Evolutionary conservation across 2,797 vertebrate species (phyloP).

Genomic region (Tamandua tetradactyla): DNA sequence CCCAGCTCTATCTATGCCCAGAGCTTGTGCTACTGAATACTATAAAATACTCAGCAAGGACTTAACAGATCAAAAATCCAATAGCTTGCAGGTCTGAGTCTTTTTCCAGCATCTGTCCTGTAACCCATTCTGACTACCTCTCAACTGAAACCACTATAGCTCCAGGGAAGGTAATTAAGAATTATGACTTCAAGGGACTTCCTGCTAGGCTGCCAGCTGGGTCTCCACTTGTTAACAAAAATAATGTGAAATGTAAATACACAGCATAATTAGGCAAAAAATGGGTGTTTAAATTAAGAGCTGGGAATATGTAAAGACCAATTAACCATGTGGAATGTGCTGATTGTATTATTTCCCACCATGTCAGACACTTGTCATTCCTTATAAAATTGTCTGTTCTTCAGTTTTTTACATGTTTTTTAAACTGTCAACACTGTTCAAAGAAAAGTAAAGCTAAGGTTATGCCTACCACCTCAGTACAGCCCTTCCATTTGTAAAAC

Average conservation of each 20-base stretch:
- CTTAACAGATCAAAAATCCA: not conserved
- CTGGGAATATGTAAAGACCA: constrained; percentile 66
- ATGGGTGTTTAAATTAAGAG: constrained; percentile 68
- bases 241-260: constrained; percentile 79
- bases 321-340: constrained; percentile 61
- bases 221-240: constrained; percentile 71
- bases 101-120: not conserved
- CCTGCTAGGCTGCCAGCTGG: constrained; percentile 79
- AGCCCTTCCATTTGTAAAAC: not conserved
- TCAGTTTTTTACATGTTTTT: not conserved
- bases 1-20: not conserved
- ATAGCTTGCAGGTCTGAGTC: not conserved
- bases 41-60: not conserved
- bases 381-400: constrained; percentile 53
- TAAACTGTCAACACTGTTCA: constrained; percentile 5
- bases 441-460: not conserved
- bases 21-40: not conserved
- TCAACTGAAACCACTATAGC: constrained; percentile 54
- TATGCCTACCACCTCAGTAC: not conserved
- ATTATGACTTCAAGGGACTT: constrained; percentile 76
- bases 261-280: constrained; percentile 78
- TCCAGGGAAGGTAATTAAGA: constrained; percentile 74
- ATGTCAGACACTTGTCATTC: constrained; percentile 50
- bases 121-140: constrained; percentile 54
- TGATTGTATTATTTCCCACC: constrained; percentile 57